Conservation (phyloP, 2,888 invertebrate species). For the Netelia melanura region DNA sequence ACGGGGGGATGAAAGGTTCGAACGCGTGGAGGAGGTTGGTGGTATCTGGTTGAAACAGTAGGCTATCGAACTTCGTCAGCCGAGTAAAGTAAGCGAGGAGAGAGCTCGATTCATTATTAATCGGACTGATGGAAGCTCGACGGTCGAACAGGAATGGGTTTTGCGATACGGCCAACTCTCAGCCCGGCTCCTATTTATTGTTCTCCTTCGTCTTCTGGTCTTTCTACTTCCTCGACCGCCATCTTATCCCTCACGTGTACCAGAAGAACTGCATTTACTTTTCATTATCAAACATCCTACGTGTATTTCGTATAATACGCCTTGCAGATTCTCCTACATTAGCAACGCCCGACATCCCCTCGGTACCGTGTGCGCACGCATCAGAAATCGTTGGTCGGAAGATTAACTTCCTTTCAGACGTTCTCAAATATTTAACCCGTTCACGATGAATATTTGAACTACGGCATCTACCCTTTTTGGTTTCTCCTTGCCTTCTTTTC, state of each 20-base stretch:
- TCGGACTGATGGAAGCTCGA: conserved; percentile 42
- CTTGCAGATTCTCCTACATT: conserved; percentile 1
- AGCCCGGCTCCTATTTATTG: neutral
- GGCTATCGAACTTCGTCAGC: conserved; percentile 59
- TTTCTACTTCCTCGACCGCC: conserved; percentile 2
- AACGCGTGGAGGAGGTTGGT: neutral
- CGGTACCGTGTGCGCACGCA: conserved; percentile 1
- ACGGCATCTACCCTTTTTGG: conserved; percentile 22
- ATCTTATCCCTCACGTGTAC: neutral
- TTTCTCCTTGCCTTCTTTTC: neutral
- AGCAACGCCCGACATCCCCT: conserved; percentile 5
- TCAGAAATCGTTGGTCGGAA: conserved; percentile 29
- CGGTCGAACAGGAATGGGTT: conserved; percentile 28
- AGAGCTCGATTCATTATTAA: conserved; percentile 60
- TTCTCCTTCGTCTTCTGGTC: conserved; percentile 25
- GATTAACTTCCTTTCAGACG: conserved; percentile 75
- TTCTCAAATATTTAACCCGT: conserved; percentile 76
- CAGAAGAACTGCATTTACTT: neutral
- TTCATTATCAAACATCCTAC: too few species aligned
- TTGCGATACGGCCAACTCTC: conserved; percentile 38
- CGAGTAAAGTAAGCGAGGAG: conserved; percentile 52
- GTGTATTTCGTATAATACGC: too few species aligned
- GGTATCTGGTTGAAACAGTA: conserved; percentile 39
- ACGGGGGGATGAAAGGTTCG: too few species aligned
- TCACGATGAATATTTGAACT: conserved; percentile 59